Conservation (phyloP, 1,140 invertebrate species). For the Theocolax elegans region DNA sequence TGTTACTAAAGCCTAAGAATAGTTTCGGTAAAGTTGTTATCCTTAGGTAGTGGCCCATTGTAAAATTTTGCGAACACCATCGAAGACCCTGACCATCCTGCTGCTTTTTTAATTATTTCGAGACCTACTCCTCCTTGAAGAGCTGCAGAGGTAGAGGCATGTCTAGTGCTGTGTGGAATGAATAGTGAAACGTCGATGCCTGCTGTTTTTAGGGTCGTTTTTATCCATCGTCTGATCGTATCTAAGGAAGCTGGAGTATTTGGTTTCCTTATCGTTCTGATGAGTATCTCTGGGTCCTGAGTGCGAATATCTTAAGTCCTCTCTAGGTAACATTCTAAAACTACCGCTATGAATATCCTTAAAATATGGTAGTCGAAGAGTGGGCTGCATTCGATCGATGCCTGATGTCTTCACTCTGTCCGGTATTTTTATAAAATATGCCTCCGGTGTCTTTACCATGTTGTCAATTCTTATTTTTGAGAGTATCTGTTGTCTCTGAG, state of each 20-base stretch:
- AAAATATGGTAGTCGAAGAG: conserved; percentile 40
- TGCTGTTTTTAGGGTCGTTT: background rate
- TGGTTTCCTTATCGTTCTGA: conserved; percentile 39
- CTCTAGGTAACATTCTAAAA: conserved; percentile 37
- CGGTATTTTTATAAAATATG: conserved; percentile 37
- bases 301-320: conserved; percentile 24
- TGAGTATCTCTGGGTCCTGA: conserved; percentile 31
- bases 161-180: too few relatives aligned
- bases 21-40: too few relatives aligned
- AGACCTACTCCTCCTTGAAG: too few relatives aligned
- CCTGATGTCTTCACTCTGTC: conserved; percentile 44
- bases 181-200: too few relatives aligned
- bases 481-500: conserved; percentile 47
- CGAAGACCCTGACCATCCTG: too few relatives aligned
- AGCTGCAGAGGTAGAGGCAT: too few relatives aligned
- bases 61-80: too few relatives aligned
- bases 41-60: too few relatives aligned
- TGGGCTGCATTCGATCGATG: conserved; percentile 40
- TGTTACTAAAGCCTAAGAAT: too few relatives aligned
- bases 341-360: conserved; percentile 36
- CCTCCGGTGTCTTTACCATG: background rate
- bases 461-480: conserved; percentile 45
- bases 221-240: conserved; percentile 41
- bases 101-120: too few relatives aligned
- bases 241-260: conserved; percentile 24